Evolutionary conservation across 1,140 invertebrate genomes (phyloP).

Genomic region (Archegozetes longisetosus): DNA sequence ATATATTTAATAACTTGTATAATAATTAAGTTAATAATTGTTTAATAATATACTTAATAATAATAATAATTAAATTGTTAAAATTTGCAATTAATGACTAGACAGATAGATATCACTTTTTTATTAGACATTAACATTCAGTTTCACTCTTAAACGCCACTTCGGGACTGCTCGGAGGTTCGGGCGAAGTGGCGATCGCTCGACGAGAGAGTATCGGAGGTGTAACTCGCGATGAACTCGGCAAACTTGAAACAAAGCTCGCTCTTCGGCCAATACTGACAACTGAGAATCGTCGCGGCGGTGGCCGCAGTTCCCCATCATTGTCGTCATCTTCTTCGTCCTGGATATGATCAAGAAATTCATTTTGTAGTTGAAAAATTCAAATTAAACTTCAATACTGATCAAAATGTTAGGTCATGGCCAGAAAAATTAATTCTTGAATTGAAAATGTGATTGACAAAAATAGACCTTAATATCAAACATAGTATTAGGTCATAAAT

Average conservation of each 20-base stretch:
- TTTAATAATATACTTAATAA: too few species aligned
- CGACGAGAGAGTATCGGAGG: conserved; percentile 11
- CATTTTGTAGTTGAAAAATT: too few species aligned
- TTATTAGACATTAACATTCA: conserved; percentile 12
- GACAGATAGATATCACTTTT: too few species aligned
- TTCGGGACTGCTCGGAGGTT: conserved; percentile 7
- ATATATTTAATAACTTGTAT: neutral
- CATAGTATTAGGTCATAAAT: too few species aligned
- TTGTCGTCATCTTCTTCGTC: conserved; percentile 25
- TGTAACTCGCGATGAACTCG: conserved; percentile 5
- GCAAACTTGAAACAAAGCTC: conserved; percentile 10
- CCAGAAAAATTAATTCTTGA: neutral
- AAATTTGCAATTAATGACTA: too few species aligned
- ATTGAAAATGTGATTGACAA: neutral
- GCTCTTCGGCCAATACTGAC: conserved; percentile 23
- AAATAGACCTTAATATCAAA: neutral
- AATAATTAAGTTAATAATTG: neutral
- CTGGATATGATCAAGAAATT: neutral
- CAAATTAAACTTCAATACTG: too few species aligned
- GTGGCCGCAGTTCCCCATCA: conserved; percentile 26
- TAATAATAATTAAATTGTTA: too few species aligned
- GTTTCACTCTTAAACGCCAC: conserved; percentile 11
- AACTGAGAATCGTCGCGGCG: conserved; percentile 24
- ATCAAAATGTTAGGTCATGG: too few species aligned
- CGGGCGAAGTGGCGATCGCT: conserved; percentile 9